These are phyloP conservation scores for Cladopsammia gracilis DNA, from an alignment of 64 coral and sea anemone genomes.

Conservation along the genomic window DNA sequence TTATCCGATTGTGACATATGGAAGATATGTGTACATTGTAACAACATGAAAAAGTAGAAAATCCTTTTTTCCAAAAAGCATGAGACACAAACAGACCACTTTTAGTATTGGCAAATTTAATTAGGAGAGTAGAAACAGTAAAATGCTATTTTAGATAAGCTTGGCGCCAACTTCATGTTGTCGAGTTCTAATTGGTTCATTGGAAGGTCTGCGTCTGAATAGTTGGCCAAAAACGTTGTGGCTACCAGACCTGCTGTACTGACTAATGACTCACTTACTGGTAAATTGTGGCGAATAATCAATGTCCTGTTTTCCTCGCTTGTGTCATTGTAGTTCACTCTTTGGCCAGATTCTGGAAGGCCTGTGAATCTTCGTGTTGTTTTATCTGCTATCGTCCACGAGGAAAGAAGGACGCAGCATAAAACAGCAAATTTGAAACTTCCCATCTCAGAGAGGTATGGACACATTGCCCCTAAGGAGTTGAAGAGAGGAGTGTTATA, in stretches of 20 bases:
- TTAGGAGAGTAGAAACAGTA: too few relatives aligned
- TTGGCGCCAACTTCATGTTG: too few relatives aligned
- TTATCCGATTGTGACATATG: not conserved
- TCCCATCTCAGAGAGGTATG: not conserved
- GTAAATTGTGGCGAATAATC: conserved; percentile 62
- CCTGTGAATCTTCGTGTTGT: not conserved
- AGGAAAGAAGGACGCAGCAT: not conserved
- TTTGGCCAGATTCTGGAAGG: conserved; percentile 24
- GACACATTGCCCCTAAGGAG: not conserved
- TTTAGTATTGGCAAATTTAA: too few relatives aligned
- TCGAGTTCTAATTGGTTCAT: too few relatives aligned
- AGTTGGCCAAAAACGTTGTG: too few relatives aligned
- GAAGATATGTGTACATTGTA: not conserved
- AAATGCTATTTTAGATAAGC: too few relatives aligned
- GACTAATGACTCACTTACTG: conserved; percentile 5
- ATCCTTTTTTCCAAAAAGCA: too few relatives aligned
- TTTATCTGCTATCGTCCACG: not conserved
- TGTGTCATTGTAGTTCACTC: conserved; percentile 5
- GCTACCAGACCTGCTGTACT: too few relatives aligned
- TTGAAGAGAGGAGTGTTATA: not conserved
- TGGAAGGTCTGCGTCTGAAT: too few relatives aligned
- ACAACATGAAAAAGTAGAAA: not conserved
- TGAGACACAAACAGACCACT: too few relatives aligned
- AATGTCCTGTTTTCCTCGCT: conserved; percentile 28
- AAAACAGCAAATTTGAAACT: not conserved